A percentile compares a stretch with the other conserved stretches of the same genome.
Conservation (phyloP, 2,797 vertebrate genomes). For the Anas georgica region DNA sequence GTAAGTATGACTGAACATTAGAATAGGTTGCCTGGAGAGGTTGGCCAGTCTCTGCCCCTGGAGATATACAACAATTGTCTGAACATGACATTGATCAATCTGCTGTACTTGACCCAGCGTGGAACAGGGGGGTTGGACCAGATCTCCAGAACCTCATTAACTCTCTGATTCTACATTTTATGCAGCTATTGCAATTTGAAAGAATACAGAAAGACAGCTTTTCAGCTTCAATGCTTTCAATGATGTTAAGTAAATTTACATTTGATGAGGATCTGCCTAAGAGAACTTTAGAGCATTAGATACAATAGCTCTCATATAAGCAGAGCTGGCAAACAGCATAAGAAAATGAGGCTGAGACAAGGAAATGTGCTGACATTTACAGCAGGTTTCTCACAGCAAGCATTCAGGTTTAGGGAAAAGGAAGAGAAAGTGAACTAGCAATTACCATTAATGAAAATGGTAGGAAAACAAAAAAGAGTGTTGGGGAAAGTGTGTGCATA, state of each 20-base stretch:
- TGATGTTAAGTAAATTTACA: constrained; percentile 57
- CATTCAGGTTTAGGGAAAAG: neutral
- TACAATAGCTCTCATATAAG: constrained; percentile 14
- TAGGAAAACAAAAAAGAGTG: neutral
- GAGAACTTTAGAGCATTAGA: constrained; percentile 22
- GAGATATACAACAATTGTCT: neutral
- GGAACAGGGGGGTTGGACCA: neutral
- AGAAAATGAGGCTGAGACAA: constrained; percentile 23
- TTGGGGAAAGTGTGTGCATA: neutral
- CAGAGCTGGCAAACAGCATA: constrained; percentile 1
- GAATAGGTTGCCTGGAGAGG: neutral
- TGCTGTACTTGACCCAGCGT: neutral
- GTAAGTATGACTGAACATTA: neutral
- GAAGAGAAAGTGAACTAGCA: neutral
- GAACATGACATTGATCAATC: neutral
- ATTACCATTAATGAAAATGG: neutral
- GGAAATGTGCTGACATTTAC: constrained; percentile 32
- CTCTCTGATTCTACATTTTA: constrained; percentile 1
- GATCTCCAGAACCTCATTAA: neutral
- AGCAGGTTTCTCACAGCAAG: neutral
- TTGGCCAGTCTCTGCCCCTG: neutral
- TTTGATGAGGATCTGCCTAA: constrained; percentile 45
- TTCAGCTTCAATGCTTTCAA: constrained; percentile 14
- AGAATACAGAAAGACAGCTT: constrained; percentile 10
- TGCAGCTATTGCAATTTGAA: neutral